A percentile compares a stretch with the other conserved stretches of the same genome.
Evolutionary conservation across 2,113 vertebrate genomes (phyloP).

Genomic region (Leiothrix lutea): DNA sequence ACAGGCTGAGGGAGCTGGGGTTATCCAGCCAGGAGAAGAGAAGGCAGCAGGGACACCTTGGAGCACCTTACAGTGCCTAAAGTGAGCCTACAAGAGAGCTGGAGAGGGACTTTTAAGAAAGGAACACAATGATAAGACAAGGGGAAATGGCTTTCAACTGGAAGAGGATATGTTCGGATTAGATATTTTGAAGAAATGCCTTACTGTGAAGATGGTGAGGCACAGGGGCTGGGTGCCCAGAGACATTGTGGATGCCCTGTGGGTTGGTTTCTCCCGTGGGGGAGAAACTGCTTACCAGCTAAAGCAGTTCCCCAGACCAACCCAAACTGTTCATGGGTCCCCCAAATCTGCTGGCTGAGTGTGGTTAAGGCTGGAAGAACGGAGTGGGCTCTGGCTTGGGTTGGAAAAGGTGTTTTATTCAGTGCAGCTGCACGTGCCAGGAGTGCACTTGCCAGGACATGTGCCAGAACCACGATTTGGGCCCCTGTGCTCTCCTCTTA

Average conservation of each 20-base stretch:
- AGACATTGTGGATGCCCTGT: background rate
- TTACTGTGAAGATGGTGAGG: background rate
- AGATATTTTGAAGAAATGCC: background rate
- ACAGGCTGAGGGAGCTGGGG: background rate
- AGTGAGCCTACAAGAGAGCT: background rate
- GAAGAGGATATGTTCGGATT: background rate
- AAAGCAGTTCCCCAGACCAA: too few relatives aligned
- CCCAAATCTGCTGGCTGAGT: too few relatives aligned
- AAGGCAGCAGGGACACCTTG: background rate
- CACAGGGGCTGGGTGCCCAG: background rate
- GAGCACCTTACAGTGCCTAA: background rate
- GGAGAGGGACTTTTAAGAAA: background rate
- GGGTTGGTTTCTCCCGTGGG: too few relatives aligned
- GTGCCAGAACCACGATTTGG: too few relatives aligned
- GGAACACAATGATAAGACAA: background rate
- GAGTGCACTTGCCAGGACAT: too few relatives aligned
- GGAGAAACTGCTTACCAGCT: too few relatives aligned
- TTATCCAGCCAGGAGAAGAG: background rate
- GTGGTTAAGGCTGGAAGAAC: too few relatives aligned
- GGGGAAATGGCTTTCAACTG: background rate
- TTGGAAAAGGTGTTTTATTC: too few relatives aligned
- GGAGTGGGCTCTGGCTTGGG: too few relatives aligned
- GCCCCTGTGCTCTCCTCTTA: too few relatives aligned
- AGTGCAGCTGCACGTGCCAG: too few relatives aligned
- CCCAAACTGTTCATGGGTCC: too few relatives aligned